Percentiles rank a stretch among this genome's conserved stretches.
Evolutionary conservation across 1,140 invertebrate genomes (phyloP).

Genomic region (Drosophila rufa): DNA sequence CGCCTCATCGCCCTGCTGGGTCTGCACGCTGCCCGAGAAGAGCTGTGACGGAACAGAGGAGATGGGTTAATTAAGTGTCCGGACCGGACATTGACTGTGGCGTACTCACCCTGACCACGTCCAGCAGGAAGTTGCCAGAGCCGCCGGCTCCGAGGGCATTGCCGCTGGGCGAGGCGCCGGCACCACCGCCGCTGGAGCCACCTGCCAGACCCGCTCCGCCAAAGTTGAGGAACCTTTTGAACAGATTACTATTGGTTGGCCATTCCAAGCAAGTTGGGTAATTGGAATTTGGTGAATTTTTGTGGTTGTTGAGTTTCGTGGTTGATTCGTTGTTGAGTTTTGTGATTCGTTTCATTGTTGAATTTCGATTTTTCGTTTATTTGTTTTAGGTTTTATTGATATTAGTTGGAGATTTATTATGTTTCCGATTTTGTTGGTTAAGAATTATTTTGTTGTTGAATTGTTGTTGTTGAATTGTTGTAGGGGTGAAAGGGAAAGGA

Average conservation of each 20-base stretch:
- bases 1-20: slow-evolving; percentile 87
- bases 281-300: slow-evolving; percentile 20
- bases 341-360: slow-evolving; percentile 22
- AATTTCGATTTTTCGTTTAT: slow-evolving; percentile 14
- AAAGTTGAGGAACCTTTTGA: slow-evolving; percentile 90
- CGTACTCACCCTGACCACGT: slow-evolving; percentile 92
- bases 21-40: slow-evolving; percentile 89
- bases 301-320: slow-evolving; percentile 30
- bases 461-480: slow-evolving; percentile 37
- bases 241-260: slow-evolving; percentile 76
- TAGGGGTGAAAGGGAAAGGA: slow-evolving; percentile 11
- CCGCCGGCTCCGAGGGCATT: slow-evolving; percentile 88
- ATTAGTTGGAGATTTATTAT: slow-evolving; percentile 14
- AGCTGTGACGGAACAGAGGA: slow-evolving; percentile 86
- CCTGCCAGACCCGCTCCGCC: slow-evolving; percentile 86
- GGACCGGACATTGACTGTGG: too few species aligned
- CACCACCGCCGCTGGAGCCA: slow-evolving; percentile 78
- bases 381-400: slow-evolving; percentile 8
- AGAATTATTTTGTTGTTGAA: slow-evolving; percentile 6
- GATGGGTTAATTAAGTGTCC: neutral
- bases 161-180: slow-evolving; percentile 63
- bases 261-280: slow-evolving; percentile 34
- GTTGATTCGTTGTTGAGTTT: slow-evolving; percentile 11
- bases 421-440: slow-evolving; percentile 3
- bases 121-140: slow-evolving; percentile 94